Evolutionary conservation across 2,888 invertebrate species (phyloP).

Genomic region (Chironomus tentans): DNA sequence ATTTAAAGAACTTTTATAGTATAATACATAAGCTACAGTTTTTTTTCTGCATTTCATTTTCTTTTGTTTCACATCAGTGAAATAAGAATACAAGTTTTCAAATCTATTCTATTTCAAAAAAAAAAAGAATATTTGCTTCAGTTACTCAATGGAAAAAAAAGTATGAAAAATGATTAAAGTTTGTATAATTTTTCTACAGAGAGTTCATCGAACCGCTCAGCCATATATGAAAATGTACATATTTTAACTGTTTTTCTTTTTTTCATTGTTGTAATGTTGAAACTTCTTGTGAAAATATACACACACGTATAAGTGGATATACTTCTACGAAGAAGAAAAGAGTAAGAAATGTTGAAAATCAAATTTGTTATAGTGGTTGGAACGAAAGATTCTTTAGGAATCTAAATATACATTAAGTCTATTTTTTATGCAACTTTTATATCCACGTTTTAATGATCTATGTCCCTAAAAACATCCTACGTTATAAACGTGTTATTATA

Average conservation of each 20-base stretch:
- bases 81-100: not conserved
- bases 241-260: conserved; percentile 25
- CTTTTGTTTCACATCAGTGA: conserved; percentile 8
- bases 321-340: not conserved
- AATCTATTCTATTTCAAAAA: not conserved
- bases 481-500: too few species aligned
- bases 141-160: conserved; percentile 11
- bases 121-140: not conserved
- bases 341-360: not conserved
- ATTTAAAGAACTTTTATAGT: too few species aligned
- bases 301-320: not conserved
- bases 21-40: too few species aligned
- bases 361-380: not conserved
- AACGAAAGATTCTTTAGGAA: not conserved
- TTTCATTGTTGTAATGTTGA: conserved; percentile 23
- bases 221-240: conserved; percentile 26
- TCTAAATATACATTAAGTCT: not conserved
- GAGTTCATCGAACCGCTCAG: conserved; percentile 24
- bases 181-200: conserved; percentile 21
- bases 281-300: conserved; percentile 23
- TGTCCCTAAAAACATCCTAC: too few species aligned
- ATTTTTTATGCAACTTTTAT: too few species aligned
- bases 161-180: conserved; percentile 14
- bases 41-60: not conserved
- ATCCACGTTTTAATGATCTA: too few species aligned